These are phyloP conservation scores for Himalopsyche phryganea DNA, from an alignment of 1,140 invertebrate species.

Conservation along the genomic window DNA sequence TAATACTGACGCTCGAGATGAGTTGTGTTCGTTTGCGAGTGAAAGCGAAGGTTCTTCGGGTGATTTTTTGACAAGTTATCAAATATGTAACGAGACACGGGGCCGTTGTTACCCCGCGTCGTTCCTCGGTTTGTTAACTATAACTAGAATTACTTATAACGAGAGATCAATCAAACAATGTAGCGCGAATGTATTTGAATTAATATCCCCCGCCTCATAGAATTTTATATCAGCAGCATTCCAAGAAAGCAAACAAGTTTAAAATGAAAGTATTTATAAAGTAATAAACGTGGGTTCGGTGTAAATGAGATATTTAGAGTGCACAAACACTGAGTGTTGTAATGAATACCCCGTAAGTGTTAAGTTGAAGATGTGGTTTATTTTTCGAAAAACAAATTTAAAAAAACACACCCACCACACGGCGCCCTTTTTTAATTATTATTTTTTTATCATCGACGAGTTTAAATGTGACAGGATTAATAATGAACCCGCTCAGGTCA, in stretches of 20 bases:
- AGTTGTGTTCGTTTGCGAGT: too few relatives aligned
- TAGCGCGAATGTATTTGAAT: constrained; percentile 21
- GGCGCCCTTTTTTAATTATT: constrained; percentile 31
- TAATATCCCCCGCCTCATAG: constrained; percentile 22
- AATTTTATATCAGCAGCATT: constrained; percentile 34
- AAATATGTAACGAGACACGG: too few relatives aligned
- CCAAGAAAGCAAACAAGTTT: constrained; percentile 28
- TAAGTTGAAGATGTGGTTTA: constrained; percentile 14
- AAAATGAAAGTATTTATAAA: constrained; percentile 26
- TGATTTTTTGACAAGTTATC: too few relatives aligned
- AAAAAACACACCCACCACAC: constrained; percentile 4
- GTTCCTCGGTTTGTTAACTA: too few relatives aligned
- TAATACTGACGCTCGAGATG: background rate
- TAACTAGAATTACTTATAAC: too few relatives aligned
- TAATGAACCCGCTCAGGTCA: constrained; percentile 4
- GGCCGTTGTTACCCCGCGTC: too few relatives aligned
- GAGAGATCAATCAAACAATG: background rate
- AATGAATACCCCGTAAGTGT: constrained; percentile 27
- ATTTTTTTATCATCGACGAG: constrained; percentile 23
- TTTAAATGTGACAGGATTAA: constrained; percentile 2
- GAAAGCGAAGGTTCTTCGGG: too few relatives aligned
- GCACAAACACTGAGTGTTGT: constrained; percentile 34
- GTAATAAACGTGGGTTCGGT: constrained; percentile 29
- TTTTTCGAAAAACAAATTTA: constrained; percentile 9
- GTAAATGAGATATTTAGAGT: constrained; percentile 29